A percentile compares a stretch with the other conserved stretches of the same genome.
phyloP scores from a whole-genome alignment of 2,888 invertebrate genomes.

The Micoletzkya japonica region DNA sequence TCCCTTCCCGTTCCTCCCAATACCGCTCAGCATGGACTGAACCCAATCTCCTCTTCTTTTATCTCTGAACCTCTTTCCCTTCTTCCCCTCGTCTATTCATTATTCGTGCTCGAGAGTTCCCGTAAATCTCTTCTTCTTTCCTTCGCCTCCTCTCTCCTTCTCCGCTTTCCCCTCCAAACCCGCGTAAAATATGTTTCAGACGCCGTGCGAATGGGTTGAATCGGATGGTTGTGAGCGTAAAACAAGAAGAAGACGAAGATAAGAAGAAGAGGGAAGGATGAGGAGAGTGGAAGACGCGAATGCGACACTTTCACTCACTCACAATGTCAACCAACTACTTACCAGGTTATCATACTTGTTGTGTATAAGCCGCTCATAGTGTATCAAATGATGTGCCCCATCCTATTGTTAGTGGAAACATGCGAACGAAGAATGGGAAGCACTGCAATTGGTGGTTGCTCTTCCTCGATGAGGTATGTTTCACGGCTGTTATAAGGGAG shows the following conservation, averaged over 20 bases:
- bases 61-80: slow-evolving; percentile 1
- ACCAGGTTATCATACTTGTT: background rate
- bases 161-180: background rate
- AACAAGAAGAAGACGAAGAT: background rate
- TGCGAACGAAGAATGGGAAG: no score
- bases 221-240: background rate
- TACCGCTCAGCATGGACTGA: background rate
- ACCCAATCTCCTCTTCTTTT: background rate
- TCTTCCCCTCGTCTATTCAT: background rate
- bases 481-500: no score
- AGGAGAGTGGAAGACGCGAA: slow-evolving; percentile 25
- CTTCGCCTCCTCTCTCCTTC: background rate
- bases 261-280: slow-evolving; percentile 12
- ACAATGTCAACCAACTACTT: slow-evolving; percentile 1
- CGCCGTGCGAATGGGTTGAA: background rate
- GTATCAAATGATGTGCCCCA: background rate
- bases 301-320: background rate
- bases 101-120: background rate
- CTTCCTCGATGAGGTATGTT: no score
- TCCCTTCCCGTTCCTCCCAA: background rate
- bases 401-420: background rate
- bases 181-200: background rate
- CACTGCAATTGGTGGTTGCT: no score
- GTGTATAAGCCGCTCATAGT: background rate
- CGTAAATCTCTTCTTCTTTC: background rate